These are phyloP conservation scores for Sebastes minor DNA, from an alignment of 2,797 vertebrate species.

Conservation along the genomic window DNA sequence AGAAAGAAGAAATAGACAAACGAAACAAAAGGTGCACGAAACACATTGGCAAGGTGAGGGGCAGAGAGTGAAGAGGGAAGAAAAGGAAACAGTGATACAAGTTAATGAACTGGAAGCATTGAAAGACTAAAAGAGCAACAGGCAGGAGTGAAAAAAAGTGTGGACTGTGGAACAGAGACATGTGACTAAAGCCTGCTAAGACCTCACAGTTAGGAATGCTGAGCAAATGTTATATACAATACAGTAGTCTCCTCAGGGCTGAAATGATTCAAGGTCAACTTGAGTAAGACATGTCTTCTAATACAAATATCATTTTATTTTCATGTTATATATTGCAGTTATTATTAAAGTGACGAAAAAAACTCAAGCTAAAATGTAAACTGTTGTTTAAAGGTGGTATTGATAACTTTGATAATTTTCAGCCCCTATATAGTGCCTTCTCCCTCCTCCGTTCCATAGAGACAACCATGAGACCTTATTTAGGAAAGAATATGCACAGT, in stretches of 20 bases:
- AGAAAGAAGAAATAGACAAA: neutral
- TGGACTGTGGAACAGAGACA: constrained; percentile 11
- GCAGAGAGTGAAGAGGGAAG: constrained; percentile 42
- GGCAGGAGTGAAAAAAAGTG: constrained; percentile 52
- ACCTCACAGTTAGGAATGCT: neutral
- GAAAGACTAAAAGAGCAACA: constrained; percentile 56
- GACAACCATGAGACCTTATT: too few relatives aligned
- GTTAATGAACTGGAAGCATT: constrained; percentile 64
- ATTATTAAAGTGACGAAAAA: neutral
- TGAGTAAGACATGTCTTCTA: neutral
- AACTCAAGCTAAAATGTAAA: neutral
- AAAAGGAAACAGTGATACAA: constrained; percentile 60
- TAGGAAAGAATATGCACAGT: rapidly evolving
- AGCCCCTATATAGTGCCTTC: rapidly evolving
- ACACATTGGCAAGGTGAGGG: constrained; percentile 17
- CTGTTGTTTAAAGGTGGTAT: neutral
- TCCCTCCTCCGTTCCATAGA: too few relatives aligned
- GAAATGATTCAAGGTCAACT: neutral
- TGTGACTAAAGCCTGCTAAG: neutral
- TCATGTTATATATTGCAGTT: neutral
- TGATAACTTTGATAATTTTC: too few relatives aligned
- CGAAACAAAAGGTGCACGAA: neutral
- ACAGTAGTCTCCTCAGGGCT: neutral
- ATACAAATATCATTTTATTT: neutral
- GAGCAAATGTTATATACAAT: neutral